A percentile compares a stretch with the other conserved stretches of the same genome.
phyloP scores from a whole-genome alignment of 2,113 vertebrate genomes.

The Pygoscelis antarcticus region DNA sequence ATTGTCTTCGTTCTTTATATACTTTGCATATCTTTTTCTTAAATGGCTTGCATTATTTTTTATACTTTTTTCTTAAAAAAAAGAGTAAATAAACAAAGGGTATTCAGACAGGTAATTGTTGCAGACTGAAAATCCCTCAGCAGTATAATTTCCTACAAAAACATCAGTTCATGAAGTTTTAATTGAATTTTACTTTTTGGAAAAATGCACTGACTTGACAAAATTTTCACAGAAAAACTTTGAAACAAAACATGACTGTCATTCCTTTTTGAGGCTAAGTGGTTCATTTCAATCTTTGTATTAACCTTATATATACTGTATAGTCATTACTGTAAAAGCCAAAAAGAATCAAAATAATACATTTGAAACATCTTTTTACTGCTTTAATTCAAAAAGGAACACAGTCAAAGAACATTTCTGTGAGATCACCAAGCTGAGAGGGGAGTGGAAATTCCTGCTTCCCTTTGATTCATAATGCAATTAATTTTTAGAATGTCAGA shows the following conservation, averaged over 20 bases:
- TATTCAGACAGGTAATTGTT: not conserved
- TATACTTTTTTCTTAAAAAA: not conserved
- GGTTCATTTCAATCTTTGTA: not conserved
- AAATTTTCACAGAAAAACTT: not conserved
- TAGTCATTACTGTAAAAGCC: not conserved
- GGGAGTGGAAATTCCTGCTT: not conserved
- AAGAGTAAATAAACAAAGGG: not conserved
- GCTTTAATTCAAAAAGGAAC: not conserved
- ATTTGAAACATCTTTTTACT: not conserved
- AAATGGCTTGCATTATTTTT: not conserved
- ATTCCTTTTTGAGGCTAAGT: not conserved
- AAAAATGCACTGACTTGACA: not conserved
- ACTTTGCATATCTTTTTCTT: not conserved
- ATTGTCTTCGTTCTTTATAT: not conserved
- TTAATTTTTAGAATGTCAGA: slow-evolving; percentile 11
- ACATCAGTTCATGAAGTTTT: not conserved
- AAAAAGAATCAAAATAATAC: not conserved
- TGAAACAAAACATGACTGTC: not conserved
- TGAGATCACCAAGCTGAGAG: not conserved
- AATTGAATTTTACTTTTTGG: not conserved
- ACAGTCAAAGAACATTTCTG: not conserved
- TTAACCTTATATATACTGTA: not conserved
- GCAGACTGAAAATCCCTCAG: not conserved
- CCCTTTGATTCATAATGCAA: not conserved
- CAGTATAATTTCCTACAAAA: not conserved